These are phyloP conservation scores for Quiscalus mexicanus DNA, from an alignment of 2,113 vertebrate genomes.

Conservation along the genomic window DNA sequence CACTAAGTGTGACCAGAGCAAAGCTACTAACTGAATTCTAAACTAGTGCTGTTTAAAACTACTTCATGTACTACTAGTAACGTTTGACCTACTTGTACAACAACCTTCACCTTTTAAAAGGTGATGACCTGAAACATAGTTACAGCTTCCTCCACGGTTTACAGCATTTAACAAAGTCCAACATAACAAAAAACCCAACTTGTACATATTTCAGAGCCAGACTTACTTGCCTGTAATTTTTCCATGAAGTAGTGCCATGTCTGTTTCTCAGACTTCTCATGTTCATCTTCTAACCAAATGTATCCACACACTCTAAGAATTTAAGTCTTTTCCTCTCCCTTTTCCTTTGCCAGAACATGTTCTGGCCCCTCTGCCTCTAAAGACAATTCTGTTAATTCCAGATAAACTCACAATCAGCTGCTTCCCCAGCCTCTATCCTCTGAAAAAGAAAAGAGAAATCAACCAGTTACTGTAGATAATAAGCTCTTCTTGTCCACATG, in stretches of 20 bases:
- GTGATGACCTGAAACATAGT: neutral
- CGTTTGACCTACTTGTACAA: neutral
- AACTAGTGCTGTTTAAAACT: neutral
- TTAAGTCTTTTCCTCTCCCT: neutral
- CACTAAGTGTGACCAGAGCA: neutral
- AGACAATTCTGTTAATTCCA: neutral
- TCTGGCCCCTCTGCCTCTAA: neutral
- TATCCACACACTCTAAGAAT: neutral
- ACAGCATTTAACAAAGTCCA: neutral
- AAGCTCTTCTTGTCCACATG: neutral
- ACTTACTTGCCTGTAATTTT: neutral
- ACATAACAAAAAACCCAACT: neutral
- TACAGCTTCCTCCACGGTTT: neutral
- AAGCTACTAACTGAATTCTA: neutral
- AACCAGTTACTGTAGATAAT: neutral
- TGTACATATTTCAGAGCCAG: neutral
- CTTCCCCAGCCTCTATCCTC: neutral
- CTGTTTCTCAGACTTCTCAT: neutral
- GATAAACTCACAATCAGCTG: neutral
- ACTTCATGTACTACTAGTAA: neutral
- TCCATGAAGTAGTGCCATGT: neutral
- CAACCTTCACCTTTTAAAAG: neutral
- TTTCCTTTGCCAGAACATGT: neutral
- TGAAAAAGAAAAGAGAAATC: neutral
- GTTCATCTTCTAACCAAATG: neutral